Conservation (phyloP, 2,797 vertebrate species). For the Scolopax bukidnonensis region DNA sequence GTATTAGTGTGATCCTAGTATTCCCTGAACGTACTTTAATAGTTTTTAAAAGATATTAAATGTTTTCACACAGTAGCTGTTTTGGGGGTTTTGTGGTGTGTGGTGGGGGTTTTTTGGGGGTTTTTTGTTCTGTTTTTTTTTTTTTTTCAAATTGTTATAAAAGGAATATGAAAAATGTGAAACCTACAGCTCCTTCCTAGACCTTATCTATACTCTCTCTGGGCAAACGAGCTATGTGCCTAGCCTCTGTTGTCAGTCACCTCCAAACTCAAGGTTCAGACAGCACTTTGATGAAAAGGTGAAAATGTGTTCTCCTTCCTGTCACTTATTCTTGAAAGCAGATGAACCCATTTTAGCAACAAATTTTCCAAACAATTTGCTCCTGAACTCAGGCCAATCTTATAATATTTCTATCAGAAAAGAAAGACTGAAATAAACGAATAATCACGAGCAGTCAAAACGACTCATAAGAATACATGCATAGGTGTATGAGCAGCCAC, state of each 20-base stretch:
- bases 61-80: background rate
- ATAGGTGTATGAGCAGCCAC: background rate
- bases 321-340: background rate
- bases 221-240: background rate
- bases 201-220: background rate
- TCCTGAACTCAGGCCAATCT: background rate
- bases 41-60: background rate
- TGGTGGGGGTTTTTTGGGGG: background rate
- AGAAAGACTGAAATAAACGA: background rate
- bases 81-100: background rate
- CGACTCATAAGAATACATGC: background rate
- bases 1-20: background rate
- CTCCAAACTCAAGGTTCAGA: background rate
- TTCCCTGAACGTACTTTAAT: background rate
- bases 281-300: background rate
- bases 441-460: background rate
- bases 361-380: constrained; percentile 31
- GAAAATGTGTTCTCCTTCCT: background rate
- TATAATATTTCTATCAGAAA: background rate
- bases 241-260: background rate
- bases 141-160: background rate
- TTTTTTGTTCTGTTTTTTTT: background rate
- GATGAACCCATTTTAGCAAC: background rate
- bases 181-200: background rate
- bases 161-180: background rate